A percentile compares a stretch with the other conserved stretches of the same genome.
phyloP scores from a whole-genome alignment of 2,888 invertebrate species.

The Phaedon cochleariae region DNA sequence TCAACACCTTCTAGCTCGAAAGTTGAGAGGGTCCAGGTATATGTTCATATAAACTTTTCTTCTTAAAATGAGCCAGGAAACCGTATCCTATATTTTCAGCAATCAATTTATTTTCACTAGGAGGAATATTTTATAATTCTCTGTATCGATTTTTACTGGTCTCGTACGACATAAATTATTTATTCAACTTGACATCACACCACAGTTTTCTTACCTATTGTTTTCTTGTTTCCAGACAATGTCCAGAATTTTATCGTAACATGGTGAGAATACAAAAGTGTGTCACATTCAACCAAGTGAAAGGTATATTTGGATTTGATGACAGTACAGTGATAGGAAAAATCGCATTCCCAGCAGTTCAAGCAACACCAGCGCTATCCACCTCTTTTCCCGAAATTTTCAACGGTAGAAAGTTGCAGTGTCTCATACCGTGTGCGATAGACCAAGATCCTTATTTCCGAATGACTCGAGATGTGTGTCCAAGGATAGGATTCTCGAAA shows the following conservation, averaged over 20 bases:
- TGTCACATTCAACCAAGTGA: slow-evolving; percentile 97
- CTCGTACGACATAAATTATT: too few relatives aligned
- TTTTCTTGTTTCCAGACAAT: slow-evolving; percentile 69
- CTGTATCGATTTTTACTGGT: too few relatives aligned
- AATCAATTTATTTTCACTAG: too few relatives aligned
- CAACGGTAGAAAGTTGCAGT: slow-evolving; percentile 77
- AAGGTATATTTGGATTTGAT: slow-evolving; percentile 97
- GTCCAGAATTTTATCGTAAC: slow-evolving; percentile 92
- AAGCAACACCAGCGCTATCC: slow-evolving; percentile 94
- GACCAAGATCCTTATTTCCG: slow-evolving; percentile 99
- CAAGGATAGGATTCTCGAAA: slow-evolving; percentile 86
- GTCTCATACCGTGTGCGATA: slow-evolving; percentile 96
- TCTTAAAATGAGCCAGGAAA: too few relatives aligned
- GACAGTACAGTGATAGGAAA: slow-evolving; percentile 97
- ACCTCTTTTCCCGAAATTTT: slow-evolving; percentile 93
- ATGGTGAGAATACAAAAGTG: slow-evolving; percentile 91
- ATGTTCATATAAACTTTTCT: too few relatives aligned
- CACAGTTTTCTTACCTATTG: not conserved
- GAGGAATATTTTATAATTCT: too few relatives aligned
- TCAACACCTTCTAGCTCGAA: too few relatives aligned
- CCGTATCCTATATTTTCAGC: too few relatives aligned
- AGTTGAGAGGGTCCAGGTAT: too few relatives aligned
- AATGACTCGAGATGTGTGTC: slow-evolving; percentile 98
- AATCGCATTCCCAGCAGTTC: slow-evolving; percentile 94
- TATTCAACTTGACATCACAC: too few relatives aligned